Conservation (phyloP, 1,140 invertebrate genomes). For the Drosophila saltans region DNA sequence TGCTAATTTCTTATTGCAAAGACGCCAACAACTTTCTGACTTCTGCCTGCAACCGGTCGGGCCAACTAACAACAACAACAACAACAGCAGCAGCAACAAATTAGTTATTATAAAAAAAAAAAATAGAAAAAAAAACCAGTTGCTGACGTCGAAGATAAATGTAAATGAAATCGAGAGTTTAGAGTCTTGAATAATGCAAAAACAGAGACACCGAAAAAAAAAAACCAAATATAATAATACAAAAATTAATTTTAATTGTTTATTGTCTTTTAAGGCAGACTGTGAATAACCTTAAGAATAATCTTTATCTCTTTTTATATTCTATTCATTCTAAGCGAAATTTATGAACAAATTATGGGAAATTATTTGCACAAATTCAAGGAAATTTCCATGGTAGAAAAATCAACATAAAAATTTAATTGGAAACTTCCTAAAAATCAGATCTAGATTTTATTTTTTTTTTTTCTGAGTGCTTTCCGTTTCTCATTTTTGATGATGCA, state of each 20-base stretch:
- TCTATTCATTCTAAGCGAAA: slow-evolving; percentile 34
- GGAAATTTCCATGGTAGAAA: slow-evolving; percentile 38
- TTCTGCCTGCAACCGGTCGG: slow-evolving; percentile 65
- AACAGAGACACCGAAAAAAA: slow-evolving; percentile 17
- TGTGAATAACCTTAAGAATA: slow-evolving; percentile 32
- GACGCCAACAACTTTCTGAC: slow-evolving; percentile 44
- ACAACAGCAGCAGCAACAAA: slow-evolving; percentile 40
- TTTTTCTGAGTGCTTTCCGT: slow-evolving; percentile 18
- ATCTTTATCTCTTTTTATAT: slow-evolving; percentile 40
- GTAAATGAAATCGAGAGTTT: slow-evolving; percentile 74
- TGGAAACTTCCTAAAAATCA: slow-evolving; percentile 40
- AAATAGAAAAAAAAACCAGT: slow-evolving; percentile 53
- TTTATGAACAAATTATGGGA: slow-evolving; percentile 58
- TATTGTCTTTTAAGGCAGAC: slow-evolving; percentile 38
- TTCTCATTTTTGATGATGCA: slow-evolving; percentile 29
- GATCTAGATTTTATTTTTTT: slow-evolving; percentile 43
- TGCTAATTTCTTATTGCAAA: slow-evolving; percentile 66
- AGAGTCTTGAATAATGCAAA: slow-evolving; percentile 34
- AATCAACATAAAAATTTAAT: slow-evolving; percentile 34
- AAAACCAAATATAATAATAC: slow-evolving; percentile 18
- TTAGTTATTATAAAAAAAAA: slow-evolving; percentile 52
- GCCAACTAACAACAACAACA: slow-evolving; percentile 21
- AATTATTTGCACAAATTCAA: slow-evolving; percentile 75
- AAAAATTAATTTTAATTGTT: slow-evolving; percentile 57
- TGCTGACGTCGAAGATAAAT: slow-evolving; percentile 74